Conservation (phyloP, 2,888 invertebrate species). For the Chalcis sispes region DNA sequence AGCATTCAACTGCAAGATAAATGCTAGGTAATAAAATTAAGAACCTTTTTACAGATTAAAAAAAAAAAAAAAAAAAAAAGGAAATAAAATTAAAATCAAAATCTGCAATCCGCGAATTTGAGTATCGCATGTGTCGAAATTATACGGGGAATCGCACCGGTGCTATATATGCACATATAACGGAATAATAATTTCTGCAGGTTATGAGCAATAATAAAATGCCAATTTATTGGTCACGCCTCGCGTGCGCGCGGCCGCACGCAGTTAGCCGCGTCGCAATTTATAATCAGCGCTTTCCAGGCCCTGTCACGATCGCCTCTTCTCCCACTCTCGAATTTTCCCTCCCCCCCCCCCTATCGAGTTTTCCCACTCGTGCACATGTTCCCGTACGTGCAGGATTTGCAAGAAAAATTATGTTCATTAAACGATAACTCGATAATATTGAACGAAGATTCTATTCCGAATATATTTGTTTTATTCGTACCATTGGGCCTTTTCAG, state of each 20-base stretch:
- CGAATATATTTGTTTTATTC: no score
- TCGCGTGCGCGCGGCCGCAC: slow-evolving; percentile 22
- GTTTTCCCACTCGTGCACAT: no score
- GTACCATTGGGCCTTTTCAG: no score
- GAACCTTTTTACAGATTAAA: neutral
- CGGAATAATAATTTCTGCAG: slow-evolving; percentile 73
- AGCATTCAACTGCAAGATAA: no score
- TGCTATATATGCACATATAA: slow-evolving; percentile 67
- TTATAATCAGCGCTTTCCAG: slow-evolving; percentile 67
- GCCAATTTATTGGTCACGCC: slow-evolving; percentile 71
- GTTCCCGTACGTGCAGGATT: slow-evolving; percentile 25
- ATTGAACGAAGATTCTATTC: no score
- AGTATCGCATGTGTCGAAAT: slow-evolving; percentile 35
- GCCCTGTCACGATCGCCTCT: slow-evolving; percentile 64
- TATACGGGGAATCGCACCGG: no score
- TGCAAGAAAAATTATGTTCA: slow-evolving; percentile 46
- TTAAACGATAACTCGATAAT: slow-evolving; percentile 40
- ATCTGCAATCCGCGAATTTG: slow-evolving; percentile 22
- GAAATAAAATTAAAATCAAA: slow-evolving; percentile 23
- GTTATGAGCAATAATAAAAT: slow-evolving; percentile 76
- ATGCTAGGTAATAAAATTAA: no score
- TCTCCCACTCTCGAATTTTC: no score
- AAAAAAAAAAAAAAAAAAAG: neutral
- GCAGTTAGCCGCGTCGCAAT: slow-evolving; percentile 58
- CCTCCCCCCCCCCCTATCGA: no score